Evolutionary conservation across 2,888 invertebrate species (phyloP), one percentile per base, ranked within the genome.

Genomic region (Quadroppia sp.): DNA sequence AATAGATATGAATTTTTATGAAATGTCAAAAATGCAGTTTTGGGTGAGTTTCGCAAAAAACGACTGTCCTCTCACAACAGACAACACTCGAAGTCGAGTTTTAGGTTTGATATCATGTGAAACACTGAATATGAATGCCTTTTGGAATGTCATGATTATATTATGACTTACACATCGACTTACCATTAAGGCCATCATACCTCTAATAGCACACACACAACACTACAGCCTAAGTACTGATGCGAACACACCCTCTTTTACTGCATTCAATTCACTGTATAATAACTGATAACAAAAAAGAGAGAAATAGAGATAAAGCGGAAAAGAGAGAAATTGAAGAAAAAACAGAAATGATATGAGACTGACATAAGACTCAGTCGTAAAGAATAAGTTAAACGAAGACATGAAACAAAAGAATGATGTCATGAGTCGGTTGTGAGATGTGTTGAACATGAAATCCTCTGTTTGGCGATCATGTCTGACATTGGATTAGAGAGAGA

Each of bases 401-500:
- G 25, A 67, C 40, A 67, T 32, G 40, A 67, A 42, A 67, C 67
- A 67, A 67, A 67, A 67, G 67, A 67, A 67, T 67, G 67, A 67
- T 67, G 67, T 67, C 67, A 67, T 67, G 67, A 23, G 36, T 67
- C 13, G 71, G 53, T 30, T 71, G 71, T 53, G 71, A 71, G 25
- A 70, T 53, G 67, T 67, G 67, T 67, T 67, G 6, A 17, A 45
- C 45, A 71, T 50, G 50, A 71, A 71, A 71, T 71, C 48, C 71
- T 48, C 36, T 13, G n/a, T n/a, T 71, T 71, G 71, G 50, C 71
- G 13, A 71, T 71, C 71, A 71, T 71, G 71, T 71, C 71, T 53
- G 71, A 71, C 71, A 71, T 17, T 11, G 71, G 71, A 71, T 71
- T 71, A 48, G 70, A 69, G 25, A 69, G 25, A 25, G 36, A 23